Evolutionary conservation across 2,888 invertebrate genomes (phyloP).

Genomic region (Ferrisia virgata): DNA sequence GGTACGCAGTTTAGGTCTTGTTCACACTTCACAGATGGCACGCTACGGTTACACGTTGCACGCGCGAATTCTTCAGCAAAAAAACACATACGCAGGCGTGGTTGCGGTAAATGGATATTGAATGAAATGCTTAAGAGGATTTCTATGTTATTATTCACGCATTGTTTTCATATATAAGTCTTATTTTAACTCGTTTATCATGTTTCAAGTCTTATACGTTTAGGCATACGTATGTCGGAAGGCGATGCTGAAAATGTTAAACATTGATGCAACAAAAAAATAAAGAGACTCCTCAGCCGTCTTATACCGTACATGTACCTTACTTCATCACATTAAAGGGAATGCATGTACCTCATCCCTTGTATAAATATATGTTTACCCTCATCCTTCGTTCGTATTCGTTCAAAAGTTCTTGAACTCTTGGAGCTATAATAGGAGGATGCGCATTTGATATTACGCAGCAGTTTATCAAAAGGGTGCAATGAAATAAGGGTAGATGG

Average conservation of each 20-base stretch:
- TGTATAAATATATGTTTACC: too few relatives aligned
- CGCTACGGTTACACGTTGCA: background rate
- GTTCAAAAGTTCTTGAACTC: background rate
- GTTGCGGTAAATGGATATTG: conserved; percentile 23
- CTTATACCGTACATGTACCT: too few relatives aligned
- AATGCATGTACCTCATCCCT: too few relatives aligned
- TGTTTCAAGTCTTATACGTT: background rate
- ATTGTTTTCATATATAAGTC: conserved; percentile 37
- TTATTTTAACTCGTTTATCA: conserved; percentile 41
- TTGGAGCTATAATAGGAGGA: background rate
- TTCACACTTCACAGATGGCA: conserved; percentile 20
- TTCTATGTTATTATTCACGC: conserved; percentile 31
- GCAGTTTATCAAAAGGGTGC: background rate
- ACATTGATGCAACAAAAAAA: too few relatives aligned
- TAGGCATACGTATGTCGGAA: background rate
- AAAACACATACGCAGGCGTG: conserved; percentile 6
- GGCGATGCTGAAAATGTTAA: background rate
- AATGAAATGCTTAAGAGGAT: conserved; percentile 40
- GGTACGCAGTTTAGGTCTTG: background rate
- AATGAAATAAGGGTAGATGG: background rate
- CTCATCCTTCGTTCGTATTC: background rate
- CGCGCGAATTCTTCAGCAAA: conserved; percentile 3
- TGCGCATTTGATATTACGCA: background rate
- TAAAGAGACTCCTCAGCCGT: too few relatives aligned
- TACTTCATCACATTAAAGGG: too few relatives aligned